Evolutionary conservation across 92 coral and sea anemone genomes (phyloP).

Genomic region (Bergia puertoricense): DNA sequence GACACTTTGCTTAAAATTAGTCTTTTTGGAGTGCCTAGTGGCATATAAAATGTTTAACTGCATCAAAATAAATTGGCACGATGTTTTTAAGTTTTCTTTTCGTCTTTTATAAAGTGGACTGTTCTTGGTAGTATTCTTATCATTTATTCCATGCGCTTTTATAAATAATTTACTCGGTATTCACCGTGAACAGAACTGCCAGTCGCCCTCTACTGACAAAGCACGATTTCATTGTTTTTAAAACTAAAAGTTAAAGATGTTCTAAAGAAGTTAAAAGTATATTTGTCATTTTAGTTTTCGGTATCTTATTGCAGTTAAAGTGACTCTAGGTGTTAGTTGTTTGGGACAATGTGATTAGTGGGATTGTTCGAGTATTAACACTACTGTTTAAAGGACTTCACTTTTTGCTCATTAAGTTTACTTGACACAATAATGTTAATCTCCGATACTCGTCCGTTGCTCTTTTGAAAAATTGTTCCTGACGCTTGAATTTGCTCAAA

Average conservation of each 20-base stretch:
- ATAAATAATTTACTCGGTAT: constrained; percentile 30
- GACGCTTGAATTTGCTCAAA: not conserved
- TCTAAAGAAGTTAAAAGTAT: not conserved
- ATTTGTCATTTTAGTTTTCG: not conserved
- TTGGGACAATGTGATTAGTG: not conserved
- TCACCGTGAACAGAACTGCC: not conserved
- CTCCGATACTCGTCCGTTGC: not conserved
- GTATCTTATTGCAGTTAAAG: not conserved
- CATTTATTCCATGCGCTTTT: constrained; percentile 37
- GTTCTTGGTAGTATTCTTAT: not conserved
- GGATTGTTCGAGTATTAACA: not conserved
- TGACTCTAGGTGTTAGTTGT: not conserved
- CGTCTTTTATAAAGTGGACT: not conserved
- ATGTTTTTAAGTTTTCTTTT: no score
- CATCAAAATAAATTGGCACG: not conserved
- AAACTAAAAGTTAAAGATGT: not conserved
- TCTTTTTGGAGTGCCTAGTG: not conserved
- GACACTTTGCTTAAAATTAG: not conserved
- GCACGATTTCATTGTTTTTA: not conserved
- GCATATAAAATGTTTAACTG: not conserved
- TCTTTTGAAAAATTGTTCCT: not conserved
- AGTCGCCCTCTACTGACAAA: not conserved
- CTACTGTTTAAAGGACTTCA: not conserved
- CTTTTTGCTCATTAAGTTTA: not conserved
- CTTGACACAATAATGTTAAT: not conserved